phyloP scores from a whole-genome alignment of 1,140 invertebrate genomes.

The Zaprionus nigranus region DNA sequence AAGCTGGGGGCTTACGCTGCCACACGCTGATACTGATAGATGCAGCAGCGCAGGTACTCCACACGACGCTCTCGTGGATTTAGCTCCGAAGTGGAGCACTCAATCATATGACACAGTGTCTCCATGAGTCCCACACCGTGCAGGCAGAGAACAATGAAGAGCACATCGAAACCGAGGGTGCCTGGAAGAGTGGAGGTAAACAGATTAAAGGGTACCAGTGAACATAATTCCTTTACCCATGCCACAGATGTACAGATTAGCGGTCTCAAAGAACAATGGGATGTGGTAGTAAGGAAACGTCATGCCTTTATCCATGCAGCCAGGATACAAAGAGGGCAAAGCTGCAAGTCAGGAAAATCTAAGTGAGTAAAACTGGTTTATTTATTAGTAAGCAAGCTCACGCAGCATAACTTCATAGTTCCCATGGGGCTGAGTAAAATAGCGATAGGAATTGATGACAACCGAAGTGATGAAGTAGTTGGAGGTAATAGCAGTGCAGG shows the following conservation, averaged over 20 bases:
- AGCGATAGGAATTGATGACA: conserved; percentile 49
- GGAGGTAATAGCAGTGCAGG: conserved; percentile 47
- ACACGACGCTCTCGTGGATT: conserved; percentile 60
- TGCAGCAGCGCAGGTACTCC: conserved; percentile 70
- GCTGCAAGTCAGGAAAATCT: conserved; percentile 39
- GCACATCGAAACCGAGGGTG: conserved; percentile 72
- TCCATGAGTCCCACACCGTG: conserved; percentile 67
- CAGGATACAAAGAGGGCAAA: conserved; percentile 63
- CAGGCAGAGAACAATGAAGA: conserved; percentile 73
- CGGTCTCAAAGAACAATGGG: conserved; percentile 57
- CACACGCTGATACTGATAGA: conserved; percentile 72
- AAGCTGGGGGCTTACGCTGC: conserved; percentile 34
- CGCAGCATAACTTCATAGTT: conserved; percentile 57
- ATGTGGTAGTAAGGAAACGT: conserved; percentile 70
- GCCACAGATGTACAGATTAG: conserved; percentile 63
- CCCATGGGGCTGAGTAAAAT: conserved; percentile 25
- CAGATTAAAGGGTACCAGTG: neutral
- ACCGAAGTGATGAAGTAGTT: conserved; percentile 68
- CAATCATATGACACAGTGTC: conserved; percentile 63
- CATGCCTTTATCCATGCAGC: conserved; percentile 66
- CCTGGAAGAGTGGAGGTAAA: conserved; percentile 28
- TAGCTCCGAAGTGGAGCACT: conserved; percentile 54
- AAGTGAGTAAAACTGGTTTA: conserved; percentile 3
- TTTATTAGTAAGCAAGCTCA: conserved; percentile 17
- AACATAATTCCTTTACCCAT: conserved; percentile 57